phyloP scores from a whole-genome alignment of 2,888 invertebrate species.

The Lasioglossum malachurum region DNA sequence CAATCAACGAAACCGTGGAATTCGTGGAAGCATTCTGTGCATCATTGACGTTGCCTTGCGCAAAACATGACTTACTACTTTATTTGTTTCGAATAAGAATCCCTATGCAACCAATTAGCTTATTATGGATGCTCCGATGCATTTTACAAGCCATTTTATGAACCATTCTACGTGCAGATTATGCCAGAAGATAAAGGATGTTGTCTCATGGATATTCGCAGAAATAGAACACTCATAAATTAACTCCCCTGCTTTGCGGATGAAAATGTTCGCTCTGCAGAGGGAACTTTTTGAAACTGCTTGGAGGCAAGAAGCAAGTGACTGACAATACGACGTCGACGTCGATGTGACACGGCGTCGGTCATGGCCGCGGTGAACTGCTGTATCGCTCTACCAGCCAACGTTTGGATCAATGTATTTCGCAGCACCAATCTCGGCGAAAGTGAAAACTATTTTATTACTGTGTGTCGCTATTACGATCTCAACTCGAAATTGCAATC shows the following conservation, averaged over 20 bases:
- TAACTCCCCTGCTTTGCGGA: neutral
- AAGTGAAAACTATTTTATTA: conserved; percentile 42
- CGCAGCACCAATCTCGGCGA: conserved; percentile 37
- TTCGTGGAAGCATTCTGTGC: neutral
- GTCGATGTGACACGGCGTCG: conserved; percentile 41
- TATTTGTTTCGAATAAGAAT: neutral
- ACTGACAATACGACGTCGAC: conserved; percentile 35
- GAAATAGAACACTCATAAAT: neutral
- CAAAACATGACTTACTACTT: neutral
- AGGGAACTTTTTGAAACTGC: neutral
- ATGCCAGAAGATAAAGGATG: neutral
- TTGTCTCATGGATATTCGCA: neutral
- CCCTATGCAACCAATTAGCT: neutral
- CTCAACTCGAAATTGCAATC: neutral
- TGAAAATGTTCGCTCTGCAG: neutral
- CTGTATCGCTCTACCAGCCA: conserved; percentile 31
- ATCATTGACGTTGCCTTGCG: neutral
- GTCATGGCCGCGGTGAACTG: conserved; percentile 41
- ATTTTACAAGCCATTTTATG: neutral
- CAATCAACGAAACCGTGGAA: conserved; percentile 1
- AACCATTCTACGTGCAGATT: too few species aligned
- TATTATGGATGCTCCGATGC: neutral
- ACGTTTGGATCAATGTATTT: conserved; percentile 47
- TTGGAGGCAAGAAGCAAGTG: conserved; percentile 9
- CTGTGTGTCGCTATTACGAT: neutral